Base-by-base conservation (phyloP, 1,140 invertebrate genomes). In the Kradibia gibbosae region DNA sequence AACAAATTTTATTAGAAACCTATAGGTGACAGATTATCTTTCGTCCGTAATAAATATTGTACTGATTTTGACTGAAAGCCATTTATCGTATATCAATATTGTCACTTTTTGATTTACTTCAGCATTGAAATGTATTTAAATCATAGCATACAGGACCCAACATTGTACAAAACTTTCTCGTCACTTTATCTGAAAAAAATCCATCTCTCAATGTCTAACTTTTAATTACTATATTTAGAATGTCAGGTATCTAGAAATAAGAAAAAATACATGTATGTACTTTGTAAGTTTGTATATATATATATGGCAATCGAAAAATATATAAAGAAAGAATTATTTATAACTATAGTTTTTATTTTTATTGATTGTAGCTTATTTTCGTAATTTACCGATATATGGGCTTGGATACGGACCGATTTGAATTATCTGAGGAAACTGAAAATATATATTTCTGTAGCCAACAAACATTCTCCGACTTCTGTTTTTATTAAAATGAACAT, bases 371-470 rank as follows among this genome's bases (percentile, higher is more conserved):
- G 25, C 25, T 62, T 31, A 15, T 75, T 77, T 57, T 28, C 65
- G 34, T 3, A 57, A 67, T 39, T 78, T 77, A 28, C 22, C 13
- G 13, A 15, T 25, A 25, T 7, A 77, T 0, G 3, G 25, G 28
- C 53, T 10, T 5, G 11, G n/a, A 34, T 71, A 72, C 39, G 71
- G 50, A 71, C 65, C 70, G 48, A 67, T 78, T 67, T 34, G 34
- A 55, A 70, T 55, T 57, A 13, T 60, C 48, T 25, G 34, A 22
- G 31, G 48, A n/a, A 36, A 67, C 60, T 70, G 39, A 42, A 28
- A 31, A 71, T 48, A 42, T 50, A 34, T 13, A 50, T 53, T 55
- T 78, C 22, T 62, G 53, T 36, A 57, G 34, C 50, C 34, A 67
- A 67, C 45, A 71, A 67, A 55, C 20, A 13, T 74, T 74, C 13